These are phyloP conservation scores for Protophormia terraenovae DNA, from an alignment of 2,888 invertebrate genomes.

Conservation along the genomic window DNA sequence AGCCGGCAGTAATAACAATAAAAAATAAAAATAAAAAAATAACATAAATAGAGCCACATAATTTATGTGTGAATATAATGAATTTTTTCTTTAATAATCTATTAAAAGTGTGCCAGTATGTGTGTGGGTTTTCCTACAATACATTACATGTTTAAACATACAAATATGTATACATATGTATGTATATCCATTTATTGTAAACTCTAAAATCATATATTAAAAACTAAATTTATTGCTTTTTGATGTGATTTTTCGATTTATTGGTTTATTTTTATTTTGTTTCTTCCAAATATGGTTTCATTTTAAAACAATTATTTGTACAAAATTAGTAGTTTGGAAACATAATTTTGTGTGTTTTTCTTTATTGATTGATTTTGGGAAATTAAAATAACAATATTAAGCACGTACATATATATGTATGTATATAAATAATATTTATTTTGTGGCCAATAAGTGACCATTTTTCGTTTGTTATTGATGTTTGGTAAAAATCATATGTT, in stretches of 20 bases:
- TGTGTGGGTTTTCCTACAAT: no score
- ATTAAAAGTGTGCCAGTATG: background rate
- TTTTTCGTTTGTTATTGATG: no score
- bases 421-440: background rate
- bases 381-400: background rate
- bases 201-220: slow-evolving; percentile 8
- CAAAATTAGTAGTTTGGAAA: background rate
- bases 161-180: background rate
- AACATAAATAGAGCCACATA: no score
- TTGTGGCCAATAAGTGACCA: background rate
- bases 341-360: background rate
- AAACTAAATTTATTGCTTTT: slow-evolving; percentile 51
- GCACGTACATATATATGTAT: background rate
- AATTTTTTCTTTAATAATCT: slow-evolving; percentile 16
- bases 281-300: background rate
- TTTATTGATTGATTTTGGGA: background rate
- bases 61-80: slow-evolving; percentile 57
- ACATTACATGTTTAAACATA: no score
- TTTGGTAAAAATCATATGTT: no score
- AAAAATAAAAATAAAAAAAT: slow-evolving; percentile 1
- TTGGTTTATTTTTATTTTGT: slow-evolving; percentile 32
- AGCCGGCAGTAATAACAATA: background rate
- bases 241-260: slow-evolving; percentile 59
- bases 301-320: background rate
- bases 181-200: background rate